These are phyloP conservation scores for Clunio marinus DNA, from an alignment of 2,888 invertebrate species.

Conservation along the genomic window DNA sequence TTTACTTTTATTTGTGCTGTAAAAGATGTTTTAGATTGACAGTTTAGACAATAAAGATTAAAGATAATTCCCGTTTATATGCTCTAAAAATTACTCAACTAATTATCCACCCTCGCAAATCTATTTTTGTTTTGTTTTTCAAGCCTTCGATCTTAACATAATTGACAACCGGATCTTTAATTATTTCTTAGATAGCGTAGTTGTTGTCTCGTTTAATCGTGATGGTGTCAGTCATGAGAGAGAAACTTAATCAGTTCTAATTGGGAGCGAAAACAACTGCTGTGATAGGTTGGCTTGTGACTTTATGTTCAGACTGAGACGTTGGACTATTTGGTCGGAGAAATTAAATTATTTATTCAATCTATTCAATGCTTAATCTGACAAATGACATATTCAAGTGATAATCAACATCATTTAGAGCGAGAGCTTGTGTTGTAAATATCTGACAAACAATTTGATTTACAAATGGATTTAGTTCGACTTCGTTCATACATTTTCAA, in stretches of 20 bases:
- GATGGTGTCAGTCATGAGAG: conserved; percentile 21
- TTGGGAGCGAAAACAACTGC: conserved; percentile 16
- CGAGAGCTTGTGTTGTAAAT: not conserved
- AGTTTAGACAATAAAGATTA: not conserved
- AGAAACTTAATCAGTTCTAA: conserved; percentile 34
- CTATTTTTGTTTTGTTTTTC: not conserved
- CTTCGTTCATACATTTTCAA: too few relatives aligned
- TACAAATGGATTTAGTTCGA: conserved; percentile 3
- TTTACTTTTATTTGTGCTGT: too few relatives aligned
- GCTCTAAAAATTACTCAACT: conserved; percentile 2
- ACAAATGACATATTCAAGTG: conserved; percentile 8
- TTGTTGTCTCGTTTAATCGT: too few relatives aligned
- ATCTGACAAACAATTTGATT: not conserved
- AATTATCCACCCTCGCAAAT: conserved; percentile 18
- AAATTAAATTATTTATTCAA: conserved; percentile 1
- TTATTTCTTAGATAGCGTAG: conserved; percentile 32
- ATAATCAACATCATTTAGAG: not conserved
- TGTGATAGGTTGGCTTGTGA: not conserved
- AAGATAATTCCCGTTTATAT: conserved; percentile 8
- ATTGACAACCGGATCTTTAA: conserved; percentile 39
- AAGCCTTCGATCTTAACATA: not conserved
- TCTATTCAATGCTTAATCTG: conserved; percentile 19
- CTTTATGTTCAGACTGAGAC: not conserved
- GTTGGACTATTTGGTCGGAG: not conserved
- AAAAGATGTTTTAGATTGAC: conserved; percentile 10